A percentile compares a stretch with the other conserved stretches of the same genome.
Conservation (phyloP, 2,113 vertebrate species). For the Oreocharis arfaki region DNA sequence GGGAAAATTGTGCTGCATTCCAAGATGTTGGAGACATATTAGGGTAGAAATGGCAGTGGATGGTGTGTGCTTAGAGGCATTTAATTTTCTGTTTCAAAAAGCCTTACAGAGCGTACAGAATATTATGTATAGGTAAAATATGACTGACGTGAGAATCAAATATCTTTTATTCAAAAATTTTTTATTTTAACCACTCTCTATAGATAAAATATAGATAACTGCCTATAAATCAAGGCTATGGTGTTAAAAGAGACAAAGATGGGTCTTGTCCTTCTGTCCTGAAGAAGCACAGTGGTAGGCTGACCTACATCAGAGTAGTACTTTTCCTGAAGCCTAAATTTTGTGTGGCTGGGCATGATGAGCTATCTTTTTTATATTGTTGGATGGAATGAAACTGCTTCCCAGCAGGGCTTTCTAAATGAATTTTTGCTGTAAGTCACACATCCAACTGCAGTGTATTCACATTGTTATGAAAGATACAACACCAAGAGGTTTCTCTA, state of each 20-base stretch:
- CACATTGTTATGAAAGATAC: neutral
- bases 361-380: neutral
- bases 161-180: neutral
- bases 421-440: neutral
- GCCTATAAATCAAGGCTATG: neutral
- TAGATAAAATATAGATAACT: neutral
- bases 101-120: neutral
- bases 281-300: neutral
- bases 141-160: neutral
- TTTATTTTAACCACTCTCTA: neutral
- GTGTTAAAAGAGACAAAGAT: neutral
- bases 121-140: neutral
- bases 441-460: neutral
- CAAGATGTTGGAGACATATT: neutral
- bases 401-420: neutral
- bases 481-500: neutral
- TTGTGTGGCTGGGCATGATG: neutral
- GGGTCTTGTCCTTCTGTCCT: neutral
- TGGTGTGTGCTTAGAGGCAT: neutral
- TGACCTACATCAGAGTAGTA: neutral
- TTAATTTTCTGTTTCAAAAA: neutral
- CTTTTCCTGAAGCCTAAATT: neutral
- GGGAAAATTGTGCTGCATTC: neutral
- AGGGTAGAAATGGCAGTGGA: neutral
- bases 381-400: neutral